A percentile compares a stretch with the other conserved stretches of the same genome.
phyloP scores from a whole-genome alignment of 2,888 invertebrate genomes.

The Tenthredo mesomela region DNA sequence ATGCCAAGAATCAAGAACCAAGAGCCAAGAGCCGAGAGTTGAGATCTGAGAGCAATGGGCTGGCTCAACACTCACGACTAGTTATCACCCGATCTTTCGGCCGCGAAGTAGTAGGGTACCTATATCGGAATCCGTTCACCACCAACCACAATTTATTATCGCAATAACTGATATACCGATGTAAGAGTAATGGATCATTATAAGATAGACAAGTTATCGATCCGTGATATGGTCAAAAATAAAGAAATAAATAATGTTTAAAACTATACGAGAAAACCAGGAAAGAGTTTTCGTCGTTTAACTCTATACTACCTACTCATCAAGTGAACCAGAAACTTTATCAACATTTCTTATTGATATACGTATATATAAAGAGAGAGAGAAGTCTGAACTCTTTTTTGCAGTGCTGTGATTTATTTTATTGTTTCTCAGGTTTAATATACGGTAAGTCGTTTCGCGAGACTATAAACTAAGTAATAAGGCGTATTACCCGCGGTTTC shows the following conservation, averaged over 20 bases:
- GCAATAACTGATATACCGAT: not conserved
- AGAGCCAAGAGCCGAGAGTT: slow-evolving; percentile 9
- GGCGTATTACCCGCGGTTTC: not conserved
- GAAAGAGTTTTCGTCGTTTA: not conserved
- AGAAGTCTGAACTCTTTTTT: not conserved
- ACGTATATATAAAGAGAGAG: not conserved
- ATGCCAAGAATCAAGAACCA: slow-evolving; percentile 45
- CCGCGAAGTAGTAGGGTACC: slow-evolving; percentile 57
- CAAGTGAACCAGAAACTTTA: not conserved
- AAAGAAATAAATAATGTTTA: not conserved
- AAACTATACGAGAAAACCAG: not conserved
- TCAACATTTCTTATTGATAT: not conserved
- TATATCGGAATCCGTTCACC: slow-evolving; percentile 12
- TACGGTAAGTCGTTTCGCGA: slow-evolving; percentile 15
- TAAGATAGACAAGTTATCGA: not conserved
- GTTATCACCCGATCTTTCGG: slow-evolving; percentile 67
- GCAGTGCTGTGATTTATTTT: not conserved
- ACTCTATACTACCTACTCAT: not conserved
- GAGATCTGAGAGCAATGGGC: slow-evolving; percentile 19
- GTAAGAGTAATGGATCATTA: not conserved
- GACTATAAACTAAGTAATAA: not conserved
- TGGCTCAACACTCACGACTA: slow-evolving; percentile 59
- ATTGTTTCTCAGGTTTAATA: not conserved
- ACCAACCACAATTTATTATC: not conserved
- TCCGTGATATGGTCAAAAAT: not conserved